These are phyloP conservation scores for Cylloceria caligata DNA, from an alignment of 2,888 invertebrate genomes.

Conservation along the genomic window DNA sequence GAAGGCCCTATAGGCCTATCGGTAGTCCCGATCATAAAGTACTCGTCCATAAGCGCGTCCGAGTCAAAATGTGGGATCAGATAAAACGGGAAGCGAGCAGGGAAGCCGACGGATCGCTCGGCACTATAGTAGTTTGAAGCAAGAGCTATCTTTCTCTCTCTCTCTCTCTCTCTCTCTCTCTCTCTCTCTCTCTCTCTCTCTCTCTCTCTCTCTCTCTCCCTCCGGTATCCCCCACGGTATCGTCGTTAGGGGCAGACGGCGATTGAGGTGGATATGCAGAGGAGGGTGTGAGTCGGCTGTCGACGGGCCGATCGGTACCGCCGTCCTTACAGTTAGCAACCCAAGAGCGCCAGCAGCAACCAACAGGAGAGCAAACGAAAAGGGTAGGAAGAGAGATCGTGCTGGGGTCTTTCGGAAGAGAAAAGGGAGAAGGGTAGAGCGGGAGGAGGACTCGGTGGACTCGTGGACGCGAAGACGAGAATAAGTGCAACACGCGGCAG, in stretches of 20 bases:
- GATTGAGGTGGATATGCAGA: conserved; percentile 67
- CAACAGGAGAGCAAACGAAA: conserved; percentile 43
- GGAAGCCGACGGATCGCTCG: conserved; percentile 48
- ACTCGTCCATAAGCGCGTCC: conserved; percentile 71
- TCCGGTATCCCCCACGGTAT: conserved; percentile 45
- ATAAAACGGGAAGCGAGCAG: conserved; percentile 57
- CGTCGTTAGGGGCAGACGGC: conserved; percentile 61
- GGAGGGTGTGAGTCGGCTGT: conserved; percentile 65
- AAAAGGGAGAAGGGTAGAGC: conserved; percentile 65
- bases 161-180: neutral
- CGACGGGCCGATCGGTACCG: conserved; percentile 60
- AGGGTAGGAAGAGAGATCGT: conserved; percentile 52
- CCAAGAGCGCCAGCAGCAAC: conserved; percentile 27
- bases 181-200: neutral
- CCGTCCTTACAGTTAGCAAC: conserved; percentile 38
- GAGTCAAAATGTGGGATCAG: conserved; percentile 72
- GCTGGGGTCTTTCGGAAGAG: conserved; percentile 56
- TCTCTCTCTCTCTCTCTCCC: conserved; percentile 7
- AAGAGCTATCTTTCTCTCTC: conserved; percentile 1
- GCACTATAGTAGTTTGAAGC: conserved; percentile 47
- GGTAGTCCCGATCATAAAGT: conserved; percentile 70
- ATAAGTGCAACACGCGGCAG: conserved; percentile 70
- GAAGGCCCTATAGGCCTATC: conserved; percentile 66
- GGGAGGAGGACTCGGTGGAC: conserved; percentile 51
- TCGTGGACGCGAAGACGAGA: conserved; percentile 56